Evolutionary conservation across 1,140 invertebrate species (phyloP).

Genomic region (Oryzaephilus surinamensis): DNA sequence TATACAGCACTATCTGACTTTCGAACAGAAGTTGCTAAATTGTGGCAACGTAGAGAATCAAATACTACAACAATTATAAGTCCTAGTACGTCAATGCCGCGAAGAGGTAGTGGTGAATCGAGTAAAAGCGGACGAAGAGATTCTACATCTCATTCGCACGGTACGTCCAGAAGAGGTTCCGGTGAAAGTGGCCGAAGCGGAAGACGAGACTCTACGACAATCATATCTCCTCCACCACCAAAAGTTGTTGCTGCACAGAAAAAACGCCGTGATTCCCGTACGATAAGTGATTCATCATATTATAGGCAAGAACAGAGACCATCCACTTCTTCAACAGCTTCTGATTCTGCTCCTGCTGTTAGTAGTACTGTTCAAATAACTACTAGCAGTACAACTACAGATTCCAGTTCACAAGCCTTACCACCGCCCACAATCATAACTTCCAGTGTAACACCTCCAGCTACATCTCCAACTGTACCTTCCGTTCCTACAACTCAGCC

Average conservation of each 20-base stretch:
- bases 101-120: conserved; percentile 43
- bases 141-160: conserved; percentile 28
- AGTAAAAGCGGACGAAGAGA: conserved; percentile 34
- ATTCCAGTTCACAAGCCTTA: conserved; percentile 49
- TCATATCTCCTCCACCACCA: conserved; percentile 46
- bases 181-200: conserved; percentile 50
- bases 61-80: conserved; percentile 38
- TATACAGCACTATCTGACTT: conserved; percentile 54
- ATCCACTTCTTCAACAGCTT: conserved; percentile 65
- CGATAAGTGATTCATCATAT: conserved; percentile 24
- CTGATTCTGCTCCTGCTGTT: conserved; percentile 46
- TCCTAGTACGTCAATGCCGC: conserved; percentile 37
- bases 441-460: conserved; percentile 67
- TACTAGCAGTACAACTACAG: conserved; percentile 23
- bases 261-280: conserved; percentile 52
- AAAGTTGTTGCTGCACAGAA: conserved; percentile 45
- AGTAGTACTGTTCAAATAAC: conserved; percentile 11
- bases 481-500: conserved; percentile 49
- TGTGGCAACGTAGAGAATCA: conserved; percentile 55
- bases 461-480: conserved; percentile 49
- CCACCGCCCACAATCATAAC: conserved; percentile 71
- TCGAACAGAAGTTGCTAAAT: conserved; percentile 55
- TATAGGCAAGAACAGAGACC: conserved; percentile 56
- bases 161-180: conserved; percentile 47
- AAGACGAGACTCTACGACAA: conserved; percentile 52